These are phyloP conservation scores for Sycophaga agraensis DNA, from an alignment of 1,140 invertebrate genomes.

Conservation along the genomic window DNA sequence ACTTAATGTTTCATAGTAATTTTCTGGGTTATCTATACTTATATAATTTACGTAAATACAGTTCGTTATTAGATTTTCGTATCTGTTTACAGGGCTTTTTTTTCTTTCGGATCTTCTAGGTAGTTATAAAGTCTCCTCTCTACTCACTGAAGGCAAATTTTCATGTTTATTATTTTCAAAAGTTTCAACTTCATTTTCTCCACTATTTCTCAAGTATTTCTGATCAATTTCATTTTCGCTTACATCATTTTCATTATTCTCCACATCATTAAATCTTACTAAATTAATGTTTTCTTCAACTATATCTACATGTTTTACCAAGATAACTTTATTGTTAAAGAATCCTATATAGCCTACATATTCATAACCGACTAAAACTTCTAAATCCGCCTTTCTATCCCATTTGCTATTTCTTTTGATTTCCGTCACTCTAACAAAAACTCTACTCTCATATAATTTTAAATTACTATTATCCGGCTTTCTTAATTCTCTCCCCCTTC, in stretches of 20 bases:
- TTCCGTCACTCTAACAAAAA: slow-evolving; percentile 34
- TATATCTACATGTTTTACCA: slow-evolving; percentile 8
- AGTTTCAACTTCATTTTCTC: not conserved
- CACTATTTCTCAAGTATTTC: not conserved
- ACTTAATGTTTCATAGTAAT: too few species aligned
- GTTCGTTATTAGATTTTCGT: too few species aligned
- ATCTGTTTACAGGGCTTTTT: too few species aligned
- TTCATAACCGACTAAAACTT: slow-evolving; percentile 31
- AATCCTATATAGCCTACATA: slow-evolving; percentile 34
- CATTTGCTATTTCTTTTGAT: slow-evolving; percentile 30
- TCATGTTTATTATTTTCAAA: not conserved
- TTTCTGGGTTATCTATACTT: too few species aligned
- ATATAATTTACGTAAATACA: too few species aligned
- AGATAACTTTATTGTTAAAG: slow-evolving; percentile 5
- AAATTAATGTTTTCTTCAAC: too few species aligned
- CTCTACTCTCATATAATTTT: slow-evolving; percentile 32
- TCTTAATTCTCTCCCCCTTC: too few species aligned
- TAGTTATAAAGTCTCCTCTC: too few species aligned
- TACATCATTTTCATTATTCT: slow-evolving; percentile 2
- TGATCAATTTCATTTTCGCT: not conserved
- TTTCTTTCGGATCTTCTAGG: too few species aligned
- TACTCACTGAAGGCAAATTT: too few species aligned
- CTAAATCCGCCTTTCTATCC: slow-evolving; percentile 32
- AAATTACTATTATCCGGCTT: slow-evolving; percentile 44
- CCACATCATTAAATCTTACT: too few species aligned